A percentile compares a stretch with the other conserved stretches of the same genome.
Conservation (phyloP, 2,113 vertebrate genomes). For the Elanus axillaris region DNA sequence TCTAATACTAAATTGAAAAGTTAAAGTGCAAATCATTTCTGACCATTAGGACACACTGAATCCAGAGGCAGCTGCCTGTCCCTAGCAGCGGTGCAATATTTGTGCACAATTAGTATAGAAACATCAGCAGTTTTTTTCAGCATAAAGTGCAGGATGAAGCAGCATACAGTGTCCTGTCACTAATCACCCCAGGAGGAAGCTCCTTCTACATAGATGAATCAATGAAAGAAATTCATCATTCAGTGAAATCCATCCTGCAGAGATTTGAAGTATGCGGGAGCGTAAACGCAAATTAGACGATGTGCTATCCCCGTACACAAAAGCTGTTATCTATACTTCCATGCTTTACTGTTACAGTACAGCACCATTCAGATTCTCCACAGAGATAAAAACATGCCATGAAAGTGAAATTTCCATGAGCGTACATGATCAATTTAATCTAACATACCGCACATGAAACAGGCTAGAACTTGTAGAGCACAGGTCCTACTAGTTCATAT, state of each 20-base stretch:
- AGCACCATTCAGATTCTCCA: neutral
- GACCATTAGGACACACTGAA: neutral
- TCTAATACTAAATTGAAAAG: neutral
- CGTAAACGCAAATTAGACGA: neutral
- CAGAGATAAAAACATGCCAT: neutral
- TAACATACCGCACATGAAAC: neutral
- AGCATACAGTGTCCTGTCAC: neutral
- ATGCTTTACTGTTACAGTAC: neutral
- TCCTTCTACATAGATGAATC: neutral
- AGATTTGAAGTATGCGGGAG: neutral
- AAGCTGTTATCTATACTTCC: neutral
- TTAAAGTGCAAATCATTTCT: neutral
- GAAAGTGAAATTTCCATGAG: neutral
- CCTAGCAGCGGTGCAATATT: neutral
- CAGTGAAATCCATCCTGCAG: neutral
- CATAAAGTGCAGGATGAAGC: neutral
- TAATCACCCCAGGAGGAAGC: neutral
- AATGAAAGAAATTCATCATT: neutral
- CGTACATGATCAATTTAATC: neutral
- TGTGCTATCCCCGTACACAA: neutral
- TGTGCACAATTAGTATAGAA: neutral
- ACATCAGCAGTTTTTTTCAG: neutral
- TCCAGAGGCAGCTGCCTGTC: neutral
- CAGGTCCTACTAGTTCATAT: neutral
- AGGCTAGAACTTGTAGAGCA: neutral